Evolutionary conservation across 2,797 vertebrate species (phyloP).

Genomic region (Mergus octosetaceus): DNA sequence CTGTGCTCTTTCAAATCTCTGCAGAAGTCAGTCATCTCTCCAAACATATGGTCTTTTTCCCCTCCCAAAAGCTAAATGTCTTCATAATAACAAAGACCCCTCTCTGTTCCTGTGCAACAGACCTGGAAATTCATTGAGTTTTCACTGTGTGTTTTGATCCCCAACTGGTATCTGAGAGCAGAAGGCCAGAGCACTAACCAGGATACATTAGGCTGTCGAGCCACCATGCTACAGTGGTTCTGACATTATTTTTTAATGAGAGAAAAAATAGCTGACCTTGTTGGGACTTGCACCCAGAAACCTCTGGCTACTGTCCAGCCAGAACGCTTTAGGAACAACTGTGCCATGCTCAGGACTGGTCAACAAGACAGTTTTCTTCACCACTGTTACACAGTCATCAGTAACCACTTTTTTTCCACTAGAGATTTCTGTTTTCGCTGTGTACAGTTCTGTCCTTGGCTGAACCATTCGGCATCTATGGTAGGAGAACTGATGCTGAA

Average conservation of each 20-base stretch:
- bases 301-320: conserved; percentile 1
- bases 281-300: conserved; percentile 21
- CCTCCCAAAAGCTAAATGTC: conserved; percentile 49
- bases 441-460: not conserved
- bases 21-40: conserved; percentile 54
- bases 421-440: not conserved
- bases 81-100: conserved; percentile 53
- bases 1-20: conserved; percentile 50
- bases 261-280: conserved; percentile 58
- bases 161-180: conserved; percentile 28
- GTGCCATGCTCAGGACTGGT: not conserved
- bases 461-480: not conserved
- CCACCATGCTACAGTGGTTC: conserved; percentile 21
- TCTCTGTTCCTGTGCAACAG: conserved; percentile 43
- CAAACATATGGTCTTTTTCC: conserved; percentile 66
- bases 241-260: conserved; percentile 43
- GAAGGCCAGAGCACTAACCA: conserved; percentile 53
- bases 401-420: not conserved
- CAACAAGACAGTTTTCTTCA: not conserved
- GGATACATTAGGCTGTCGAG: conserved; percentile 28
- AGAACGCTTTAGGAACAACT: not conserved
- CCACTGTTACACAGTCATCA: too few relatives aligned
- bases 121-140: conserved; percentile 44
- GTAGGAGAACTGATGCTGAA: not conserved
- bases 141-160: not conserved